Evolutionary conservation across 1,140 invertebrate species (phyloP).

Genomic region (Nomia melanderi): DNA sequence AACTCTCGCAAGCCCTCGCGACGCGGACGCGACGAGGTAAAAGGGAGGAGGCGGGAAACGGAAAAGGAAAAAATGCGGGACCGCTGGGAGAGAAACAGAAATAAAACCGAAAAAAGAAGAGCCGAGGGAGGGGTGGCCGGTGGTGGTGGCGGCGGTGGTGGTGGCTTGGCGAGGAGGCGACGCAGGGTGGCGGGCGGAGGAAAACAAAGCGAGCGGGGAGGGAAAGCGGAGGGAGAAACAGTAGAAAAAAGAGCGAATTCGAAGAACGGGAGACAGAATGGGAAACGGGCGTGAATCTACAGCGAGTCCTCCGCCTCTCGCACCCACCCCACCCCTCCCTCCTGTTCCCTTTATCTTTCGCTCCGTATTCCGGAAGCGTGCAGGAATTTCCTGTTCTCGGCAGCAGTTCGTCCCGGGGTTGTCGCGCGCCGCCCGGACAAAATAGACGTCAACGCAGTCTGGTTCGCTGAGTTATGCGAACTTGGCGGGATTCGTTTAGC

Average conservation of each 20-base stretch:
- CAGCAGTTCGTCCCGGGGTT: not conserved
- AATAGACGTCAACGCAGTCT: constrained; percentile 25
- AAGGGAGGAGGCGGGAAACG: not conserved
- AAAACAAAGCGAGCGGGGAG: not conserved
- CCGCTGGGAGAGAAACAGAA: not conserved
- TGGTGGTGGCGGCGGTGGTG: too few relatives aligned
- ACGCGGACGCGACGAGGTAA: constrained; percentile 1
- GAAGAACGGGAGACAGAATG: constrained; percentile 22
- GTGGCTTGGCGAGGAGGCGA: too few relatives aligned
- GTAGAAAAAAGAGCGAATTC: constrained; percentile 11
- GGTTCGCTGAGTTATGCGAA: constrained; percentile 15
- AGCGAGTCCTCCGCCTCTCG: constrained; percentile 28
- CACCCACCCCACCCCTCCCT: too few relatives aligned
- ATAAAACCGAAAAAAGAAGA: not conserved
- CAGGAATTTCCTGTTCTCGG: constrained; percentile 38
- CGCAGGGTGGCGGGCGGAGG: too few relatives aligned
- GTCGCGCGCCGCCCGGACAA: not conserved
- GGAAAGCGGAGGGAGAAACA: too few relatives aligned
- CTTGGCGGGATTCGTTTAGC: constrained; percentile 36
- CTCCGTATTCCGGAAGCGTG: constrained; percentile 13
- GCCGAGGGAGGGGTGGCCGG: not conserved
- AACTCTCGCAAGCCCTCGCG: constrained; percentile 29
- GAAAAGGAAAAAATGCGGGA: not conserved
- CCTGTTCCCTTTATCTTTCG: constrained; percentile 15
- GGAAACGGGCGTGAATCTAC: constrained; percentile 35